Base-by-base conservation (phyloP, 1,140 invertebrate species). In the Hyles vespertilio region DNA sequence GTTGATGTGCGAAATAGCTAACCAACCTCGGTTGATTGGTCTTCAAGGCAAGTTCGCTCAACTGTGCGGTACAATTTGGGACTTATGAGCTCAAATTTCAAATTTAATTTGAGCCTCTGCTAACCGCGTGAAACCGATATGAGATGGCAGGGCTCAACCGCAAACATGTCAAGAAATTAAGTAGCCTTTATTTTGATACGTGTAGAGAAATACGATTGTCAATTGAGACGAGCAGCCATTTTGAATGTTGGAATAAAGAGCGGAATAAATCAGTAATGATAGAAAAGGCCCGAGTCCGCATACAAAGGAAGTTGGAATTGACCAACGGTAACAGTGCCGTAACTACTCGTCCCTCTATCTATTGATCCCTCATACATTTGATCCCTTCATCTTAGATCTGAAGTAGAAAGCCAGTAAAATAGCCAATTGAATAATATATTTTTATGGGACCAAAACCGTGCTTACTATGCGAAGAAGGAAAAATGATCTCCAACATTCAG, bases 361-460 rank as follows among this genome's bases (percentile, higher is more conserved):
- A 76, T 77, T 76, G 74, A 78, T 74, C 65, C 69, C 72, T 74
- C 69, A 76, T 79, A 77, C 69, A 79, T 82, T 80, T 77, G 64
- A 79, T 74, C 65, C 73, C 67, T 73, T 71, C 71, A 76, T 80
- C 74, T 80, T 79, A 72, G 63, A 79, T 78, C 81, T 77, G 67
- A 67, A 79, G 65, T 73, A 64, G 67, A 81, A 75, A 85, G 74
- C 71, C 74, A 73, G 73, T 79, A 70, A 77, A 79, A 86, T 79
- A 83, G 67, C 61, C 77, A 72, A 85, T 85, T 87, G 83, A 86
- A 88, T 86, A 85, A 88, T 88, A 86, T 81, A 84, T 80, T 83
- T 84, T 82, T 80, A 82, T 81, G 72, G 72, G 65, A 71, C 70
- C 76, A 78, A 80, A 79, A 74, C 72, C 75, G 70, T 68, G 73